A percentile compares a stretch with the other conserved stretches of the same genome.
These are phyloP conservation scores for Sinotaia quadrata DNA, from an alignment of 2,888 invertebrate species.

Conservation along the genomic window DNA sequence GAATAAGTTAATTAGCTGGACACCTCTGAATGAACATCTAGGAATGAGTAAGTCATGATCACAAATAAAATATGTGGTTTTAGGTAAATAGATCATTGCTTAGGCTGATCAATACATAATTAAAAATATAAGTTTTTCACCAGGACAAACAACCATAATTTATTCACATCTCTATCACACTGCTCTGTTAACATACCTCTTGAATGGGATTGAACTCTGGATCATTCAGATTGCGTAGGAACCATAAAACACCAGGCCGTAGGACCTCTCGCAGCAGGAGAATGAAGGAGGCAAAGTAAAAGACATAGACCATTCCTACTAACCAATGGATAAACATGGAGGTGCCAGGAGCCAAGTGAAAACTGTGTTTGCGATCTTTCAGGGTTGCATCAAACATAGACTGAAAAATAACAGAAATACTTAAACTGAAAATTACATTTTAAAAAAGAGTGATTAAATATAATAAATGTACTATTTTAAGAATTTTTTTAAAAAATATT, in stretches of 20 bases:
- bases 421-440: too few species aligned
- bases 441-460: too few species aligned
- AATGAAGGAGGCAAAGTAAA: conserved; percentile 94
- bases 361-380: conserved; percentile 83
- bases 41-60: too few species aligned
- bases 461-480: too few species aligned
- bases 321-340: conserved; percentile 99
- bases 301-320: conserved; percentile 98
- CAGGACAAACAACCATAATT: neutral
- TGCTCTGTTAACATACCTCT: conserved; percentile 74
- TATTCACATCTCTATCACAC: neutral
- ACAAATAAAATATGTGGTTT: too few species aligned
- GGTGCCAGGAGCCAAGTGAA: conserved; percentile 93
- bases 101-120: too few species aligned
- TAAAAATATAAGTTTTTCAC: neutral
- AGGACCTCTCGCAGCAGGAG: conserved; percentile 93
- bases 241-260: conserved; percentile 98
- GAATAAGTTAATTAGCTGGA: too few species aligned
- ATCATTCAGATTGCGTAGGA: conserved; percentile 96
- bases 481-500: too few species aligned
- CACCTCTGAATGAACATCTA: too few species aligned
- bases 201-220: conserved; percentile 99
- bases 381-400: conserved; percentile 71
- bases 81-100: too few species aligned
- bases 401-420: conserved; percentile 44